A percentile compares a stretch with the other conserved stretches of the same genome.
phyloP scores from a whole-genome alignment of 2,797 vertebrate species.

The Corythornis leucogaster region DNA sequence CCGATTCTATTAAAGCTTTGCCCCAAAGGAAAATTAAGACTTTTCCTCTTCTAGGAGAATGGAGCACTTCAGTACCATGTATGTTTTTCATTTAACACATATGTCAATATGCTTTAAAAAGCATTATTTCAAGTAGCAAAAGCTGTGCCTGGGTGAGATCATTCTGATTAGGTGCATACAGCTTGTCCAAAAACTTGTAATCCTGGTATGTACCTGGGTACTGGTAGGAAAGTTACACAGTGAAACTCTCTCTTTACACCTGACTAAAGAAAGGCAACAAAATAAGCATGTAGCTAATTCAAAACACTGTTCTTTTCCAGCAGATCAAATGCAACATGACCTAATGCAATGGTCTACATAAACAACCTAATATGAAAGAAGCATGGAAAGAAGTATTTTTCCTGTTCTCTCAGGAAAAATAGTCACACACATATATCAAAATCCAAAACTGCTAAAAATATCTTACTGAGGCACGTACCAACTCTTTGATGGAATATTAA shows the following conservation, averaged over 20 bases:
- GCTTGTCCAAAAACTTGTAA: not conserved
- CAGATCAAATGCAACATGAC: not conserved
- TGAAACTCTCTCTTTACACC: not conserved
- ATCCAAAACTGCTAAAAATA: conserved; percentile 43
- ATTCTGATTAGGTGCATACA: not conserved
- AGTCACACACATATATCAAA: not conserved
- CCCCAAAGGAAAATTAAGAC: conserved; percentile 49
- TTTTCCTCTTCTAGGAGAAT: conserved; percentile 1
- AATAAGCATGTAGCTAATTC: not conserved
- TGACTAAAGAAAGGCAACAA: not conserved
- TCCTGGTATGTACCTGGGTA: not conserved
- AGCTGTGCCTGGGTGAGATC: not conserved
- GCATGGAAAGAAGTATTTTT: not conserved
- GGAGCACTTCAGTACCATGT: not conserved
- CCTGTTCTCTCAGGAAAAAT: conserved; percentile 34
- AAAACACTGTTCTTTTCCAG: not conserved
- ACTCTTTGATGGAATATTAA: conserved; percentile 33
- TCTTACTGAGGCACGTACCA: not conserved
- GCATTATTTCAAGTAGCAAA: not conserved
- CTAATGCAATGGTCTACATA: conserved; percentile 12
- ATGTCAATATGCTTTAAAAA: conserved; percentile 48
- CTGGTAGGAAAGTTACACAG: not conserved
- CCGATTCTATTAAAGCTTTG: conserved; percentile 18
- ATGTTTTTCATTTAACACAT: conserved; percentile 43
- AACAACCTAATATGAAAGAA: conserved; percentile 14